Percentiles rank a stretch among this genome's conserved stretches.
phyloP scores from a whole-genome alignment of 2,888 invertebrate species.

The Enchytraeus crypticus region DNA sequence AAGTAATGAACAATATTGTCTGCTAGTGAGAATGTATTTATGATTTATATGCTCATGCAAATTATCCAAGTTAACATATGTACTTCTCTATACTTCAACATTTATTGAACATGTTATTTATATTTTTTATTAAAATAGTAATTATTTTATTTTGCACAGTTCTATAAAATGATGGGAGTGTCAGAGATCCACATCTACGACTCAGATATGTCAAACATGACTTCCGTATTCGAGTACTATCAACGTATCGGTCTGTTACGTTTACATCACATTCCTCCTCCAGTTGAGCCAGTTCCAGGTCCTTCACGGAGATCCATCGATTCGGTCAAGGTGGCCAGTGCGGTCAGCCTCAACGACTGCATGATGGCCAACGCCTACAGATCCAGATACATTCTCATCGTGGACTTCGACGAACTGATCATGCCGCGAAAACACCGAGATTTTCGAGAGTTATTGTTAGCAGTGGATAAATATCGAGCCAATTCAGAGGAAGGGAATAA shows the following conservation, averaged over 20 bases:
- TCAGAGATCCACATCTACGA: neutral
- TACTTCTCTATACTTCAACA: no score
- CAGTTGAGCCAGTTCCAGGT: neutral
- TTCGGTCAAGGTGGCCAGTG: neutral
- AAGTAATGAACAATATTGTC: no score
- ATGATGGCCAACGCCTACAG: neutral
- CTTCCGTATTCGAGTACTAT: neutral
- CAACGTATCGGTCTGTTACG: neutral
- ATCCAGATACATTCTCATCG: neutral
- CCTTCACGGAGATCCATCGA: no score
- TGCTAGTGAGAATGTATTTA: no score
- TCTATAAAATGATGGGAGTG: neutral
- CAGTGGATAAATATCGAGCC: neutral
- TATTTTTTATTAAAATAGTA: no score
- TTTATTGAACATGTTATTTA: no score
- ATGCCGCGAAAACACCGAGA: neutral
- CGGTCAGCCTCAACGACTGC: neutral
- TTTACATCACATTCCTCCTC: neutral
- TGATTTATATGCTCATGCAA: no score
- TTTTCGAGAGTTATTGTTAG: neutral
- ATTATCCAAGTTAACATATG: no score
- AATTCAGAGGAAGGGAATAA: neutral
- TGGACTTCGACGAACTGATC: neutral
- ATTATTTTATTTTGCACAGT: no score
- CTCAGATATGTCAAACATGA: neutral